A percentile compares a stretch with the other conserved stretches of the same genome.
Conservation (phyloP, 2,888 invertebrate genomes). For the Hybos culiciformis region DNA sequence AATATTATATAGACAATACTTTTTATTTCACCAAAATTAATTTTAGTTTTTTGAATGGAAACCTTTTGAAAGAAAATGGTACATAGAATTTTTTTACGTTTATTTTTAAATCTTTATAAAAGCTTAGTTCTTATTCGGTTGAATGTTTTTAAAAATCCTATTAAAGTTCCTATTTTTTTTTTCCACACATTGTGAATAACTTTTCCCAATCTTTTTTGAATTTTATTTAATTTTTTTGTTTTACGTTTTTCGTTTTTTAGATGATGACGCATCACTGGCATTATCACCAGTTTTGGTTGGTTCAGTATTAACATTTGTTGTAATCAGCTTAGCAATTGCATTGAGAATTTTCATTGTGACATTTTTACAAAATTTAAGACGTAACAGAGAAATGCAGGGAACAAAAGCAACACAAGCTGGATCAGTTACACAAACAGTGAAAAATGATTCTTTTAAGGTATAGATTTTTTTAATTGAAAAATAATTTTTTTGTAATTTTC, state of each 20-base stretch:
- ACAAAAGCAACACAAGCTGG: slow-evolving; percentile 29
- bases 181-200: too few species aligned
- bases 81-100: neutral
- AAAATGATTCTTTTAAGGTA: slow-evolving; percentile 32
- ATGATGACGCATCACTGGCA: slow-evolving; percentile 31
- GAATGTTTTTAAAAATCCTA: too few species aligned
- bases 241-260: too few species aligned
- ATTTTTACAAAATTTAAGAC: slow-evolving; percentile 33
- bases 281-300: slow-evolving; percentile 36
- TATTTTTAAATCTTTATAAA: neutral
- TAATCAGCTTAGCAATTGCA: slow-evolving; percentile 34
- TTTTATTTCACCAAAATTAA: too few species aligned
- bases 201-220: neutral
- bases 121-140: too few species aligned
- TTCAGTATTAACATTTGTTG: slow-evolving; percentile 34
- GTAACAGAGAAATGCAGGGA: slow-evolving; percentile 31
- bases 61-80: too few species aligned
- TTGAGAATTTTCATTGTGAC: slow-evolving; percentile 33
- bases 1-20: too few species aligned
- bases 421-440: slow-evolving; percentile 25
- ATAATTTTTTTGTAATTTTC: too few species aligned
- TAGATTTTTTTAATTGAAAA: neutral
- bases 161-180: too few species aligned
- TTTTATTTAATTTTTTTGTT: too few species aligned
- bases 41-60: too few species aligned